Evolutionary conservation across 2,113 vertebrate genomes (phyloP).

Genomic region (Tonatia bakeri): DNA sequence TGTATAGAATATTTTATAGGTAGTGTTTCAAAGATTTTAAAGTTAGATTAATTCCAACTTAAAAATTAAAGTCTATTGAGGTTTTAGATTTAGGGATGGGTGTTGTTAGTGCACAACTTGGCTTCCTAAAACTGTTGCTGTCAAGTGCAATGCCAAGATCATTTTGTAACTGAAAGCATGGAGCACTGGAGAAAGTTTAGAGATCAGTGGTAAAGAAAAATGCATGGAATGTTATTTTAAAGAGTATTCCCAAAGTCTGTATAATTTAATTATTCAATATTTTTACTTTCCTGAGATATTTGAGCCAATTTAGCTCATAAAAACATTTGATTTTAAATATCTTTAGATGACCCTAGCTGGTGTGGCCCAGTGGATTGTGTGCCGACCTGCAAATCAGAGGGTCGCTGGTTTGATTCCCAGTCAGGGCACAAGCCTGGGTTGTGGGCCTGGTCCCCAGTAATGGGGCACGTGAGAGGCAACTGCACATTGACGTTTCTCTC

Average conservation of each 20-base stretch:
- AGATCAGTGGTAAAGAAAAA: not conserved
- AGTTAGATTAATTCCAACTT: not conserved
- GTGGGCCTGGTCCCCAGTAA: too few relatives aligned
- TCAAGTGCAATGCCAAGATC: not conserved
- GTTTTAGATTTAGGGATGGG: not conserved
- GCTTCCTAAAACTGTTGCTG: not conserved
- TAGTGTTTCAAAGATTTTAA: constrained; percentile 8
- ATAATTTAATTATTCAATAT: constrained; percentile 10
- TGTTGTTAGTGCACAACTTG: not conserved
- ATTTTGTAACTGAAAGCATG: not conserved
- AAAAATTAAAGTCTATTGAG: not conserved
- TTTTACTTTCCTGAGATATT: not conserved
- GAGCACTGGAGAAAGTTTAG: not conserved
- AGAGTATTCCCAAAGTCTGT: not conserved
- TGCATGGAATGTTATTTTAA: not conserved
- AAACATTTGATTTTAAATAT: not conserved
- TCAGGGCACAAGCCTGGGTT: too few relatives aligned
- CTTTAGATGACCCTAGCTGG: not conserved
- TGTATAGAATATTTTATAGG: not conserved
- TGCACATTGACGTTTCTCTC: too few relatives aligned
- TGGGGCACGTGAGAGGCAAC: too few relatives aligned
- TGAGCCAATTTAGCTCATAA: not conserved
- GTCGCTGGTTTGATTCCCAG: too few relatives aligned
- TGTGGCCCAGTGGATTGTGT: too few relatives aligned
- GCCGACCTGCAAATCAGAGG: too few relatives aligned